A percentile compares a stretch with the other conserved stretches of the same genome.
Conservation (phyloP, 2,113 vertebrate genomes). For the Gallinago media region DNA sequence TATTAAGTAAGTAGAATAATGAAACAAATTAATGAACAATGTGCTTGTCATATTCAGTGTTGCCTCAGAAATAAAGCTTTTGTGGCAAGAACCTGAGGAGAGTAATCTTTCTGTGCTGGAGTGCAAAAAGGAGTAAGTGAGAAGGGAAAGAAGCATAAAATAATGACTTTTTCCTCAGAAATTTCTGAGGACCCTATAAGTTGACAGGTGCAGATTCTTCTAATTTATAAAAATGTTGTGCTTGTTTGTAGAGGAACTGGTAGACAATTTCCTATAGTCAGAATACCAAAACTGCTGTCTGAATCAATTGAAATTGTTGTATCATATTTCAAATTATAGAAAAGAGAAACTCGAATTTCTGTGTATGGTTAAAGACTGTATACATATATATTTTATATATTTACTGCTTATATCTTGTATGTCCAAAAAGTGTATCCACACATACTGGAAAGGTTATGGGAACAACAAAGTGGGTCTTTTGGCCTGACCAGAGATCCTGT, state of each 20-base stretch:
- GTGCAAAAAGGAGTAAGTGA: background rate
- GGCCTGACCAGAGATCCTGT: too few species aligned
- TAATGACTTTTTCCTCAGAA: background rate
- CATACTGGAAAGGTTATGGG: background rate
- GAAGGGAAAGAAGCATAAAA: conserved; percentile 1
- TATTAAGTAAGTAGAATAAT: background rate
- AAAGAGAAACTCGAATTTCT: background rate
- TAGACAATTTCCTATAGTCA: conserved; percentile 9
- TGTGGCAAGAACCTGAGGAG: background rate
- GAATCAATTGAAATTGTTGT: background rate
- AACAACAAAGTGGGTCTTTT: background rate
- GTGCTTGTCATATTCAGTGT: background rate
- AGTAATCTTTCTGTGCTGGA: background rate
- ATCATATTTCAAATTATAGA: background rate
- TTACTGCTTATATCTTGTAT: background rate
- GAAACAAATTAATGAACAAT: background rate
- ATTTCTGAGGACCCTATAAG: background rate
- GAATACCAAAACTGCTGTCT: background rate
- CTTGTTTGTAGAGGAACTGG: conserved; percentile 3
- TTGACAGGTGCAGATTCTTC: background rate
- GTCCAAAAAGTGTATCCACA: background rate
- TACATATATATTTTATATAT: background rate
- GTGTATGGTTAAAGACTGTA: background rate
- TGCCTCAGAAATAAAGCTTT: background rate
- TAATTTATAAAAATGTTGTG: conserved; percentile 18